These are phyloP conservation scores for Andrena dorsata DNA, from an alignment of 2,888 invertebrate species.

Conservation along the genomic window DNA sequence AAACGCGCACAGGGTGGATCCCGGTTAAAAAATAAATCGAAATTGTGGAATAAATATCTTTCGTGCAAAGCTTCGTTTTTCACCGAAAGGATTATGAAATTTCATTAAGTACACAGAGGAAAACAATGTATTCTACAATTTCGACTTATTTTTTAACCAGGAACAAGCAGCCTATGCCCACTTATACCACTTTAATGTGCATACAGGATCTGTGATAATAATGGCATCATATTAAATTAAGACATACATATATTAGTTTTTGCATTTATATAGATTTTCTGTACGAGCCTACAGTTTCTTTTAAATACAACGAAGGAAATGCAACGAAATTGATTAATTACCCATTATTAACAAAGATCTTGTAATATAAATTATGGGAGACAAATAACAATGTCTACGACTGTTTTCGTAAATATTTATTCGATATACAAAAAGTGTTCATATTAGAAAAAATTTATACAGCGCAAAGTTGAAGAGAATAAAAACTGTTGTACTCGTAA, in stretches of 20 bases:
- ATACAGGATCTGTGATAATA: conserved; percentile 24
- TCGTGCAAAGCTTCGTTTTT: too few relatives aligned
- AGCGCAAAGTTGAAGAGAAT: too few relatives aligned
- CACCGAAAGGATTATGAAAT: too few relatives aligned
- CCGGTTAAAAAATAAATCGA: too few relatives aligned
- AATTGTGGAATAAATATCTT: too few relatives aligned
- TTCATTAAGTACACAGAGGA: too few relatives aligned
- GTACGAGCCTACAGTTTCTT: not conserved
- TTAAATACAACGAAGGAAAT: not conserved
- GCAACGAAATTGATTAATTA: not conserved
- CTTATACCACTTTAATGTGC: not conserved
- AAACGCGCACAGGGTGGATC: too few relatives aligned
- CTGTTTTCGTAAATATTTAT: conserved; percentile 4
- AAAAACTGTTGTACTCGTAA: conserved; percentile 31
- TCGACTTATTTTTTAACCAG: too few relatives aligned
- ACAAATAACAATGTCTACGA: conserved; percentile 7
- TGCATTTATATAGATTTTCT: conserved; percentile 15
- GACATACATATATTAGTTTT: not conserved
- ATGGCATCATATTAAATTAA: conserved; percentile 10
- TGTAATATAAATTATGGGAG: conserved; percentile 4
- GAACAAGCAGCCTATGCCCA: too few relatives aligned
- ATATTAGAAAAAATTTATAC: not conserved
- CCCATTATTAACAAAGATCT: conserved; percentile 27
- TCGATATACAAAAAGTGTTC: too few relatives aligned
- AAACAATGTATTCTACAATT: too few relatives aligned